phyloP scores from a whole-genome alignment of 2,797 vertebrate species.

The Danionella dracula region DNA sequence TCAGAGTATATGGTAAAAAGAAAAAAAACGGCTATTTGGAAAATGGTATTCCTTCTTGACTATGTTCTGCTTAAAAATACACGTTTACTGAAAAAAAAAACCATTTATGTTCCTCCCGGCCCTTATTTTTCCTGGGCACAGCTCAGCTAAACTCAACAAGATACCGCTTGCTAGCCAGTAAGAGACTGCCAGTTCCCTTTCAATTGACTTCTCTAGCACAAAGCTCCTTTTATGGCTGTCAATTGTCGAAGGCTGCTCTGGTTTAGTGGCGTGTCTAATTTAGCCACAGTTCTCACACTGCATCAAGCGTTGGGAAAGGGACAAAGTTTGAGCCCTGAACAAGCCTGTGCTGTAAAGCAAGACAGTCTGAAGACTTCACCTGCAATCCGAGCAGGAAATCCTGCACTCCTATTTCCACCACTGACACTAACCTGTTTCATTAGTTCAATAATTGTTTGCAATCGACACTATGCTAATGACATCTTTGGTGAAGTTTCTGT shows the following conservation, averaged over 20 bases:
- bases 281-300: conserved; percentile 64
- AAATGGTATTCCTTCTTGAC: too few species aligned
- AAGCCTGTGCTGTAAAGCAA: conserved; percentile 63
- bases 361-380: conserved; percentile 68
- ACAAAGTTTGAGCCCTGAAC: conserved; percentile 79
- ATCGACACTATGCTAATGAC: too few species aligned
- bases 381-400: conserved; percentile 52
- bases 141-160: conserved; percentile 26
- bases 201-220: conserved; percentile 76
- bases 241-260: conserved; percentile 71
- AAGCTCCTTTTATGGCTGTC: conserved; percentile 71
- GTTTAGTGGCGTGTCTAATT: conserved; percentile 79
- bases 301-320: conserved; percentile 65
- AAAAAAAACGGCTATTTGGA: too few species aligned
- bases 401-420: conserved; percentile 45
- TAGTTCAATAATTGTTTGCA: too few species aligned
- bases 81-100: too few species aligned
- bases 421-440: conserved; percentile 50
- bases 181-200: conserved; percentile 75
- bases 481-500: too few species aligned
- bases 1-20: too few species aligned
- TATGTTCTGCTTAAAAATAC: too few species aligned
- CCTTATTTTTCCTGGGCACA: too few species aligned
- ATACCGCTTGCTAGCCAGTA: conserved; percentile 67
- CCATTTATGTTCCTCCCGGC: too few species aligned